Evolutionary conservation across 1,140 invertebrate species (phyloP), one percentile per base, ranked within the genome.

Genomic region (Eurosta solidaginis): DNA sequence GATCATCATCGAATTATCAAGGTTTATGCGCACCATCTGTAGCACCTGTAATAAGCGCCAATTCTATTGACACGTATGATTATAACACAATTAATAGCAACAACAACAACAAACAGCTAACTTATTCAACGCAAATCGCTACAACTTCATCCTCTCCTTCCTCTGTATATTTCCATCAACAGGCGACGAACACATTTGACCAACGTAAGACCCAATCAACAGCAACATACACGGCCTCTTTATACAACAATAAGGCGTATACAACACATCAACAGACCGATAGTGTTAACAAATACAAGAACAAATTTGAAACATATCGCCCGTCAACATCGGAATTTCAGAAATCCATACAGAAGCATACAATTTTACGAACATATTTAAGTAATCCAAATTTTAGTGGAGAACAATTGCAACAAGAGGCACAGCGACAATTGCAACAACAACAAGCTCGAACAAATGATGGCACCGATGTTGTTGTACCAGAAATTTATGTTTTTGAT

Each of bases 1-100:
- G 89, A 22, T 90, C 93, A 77, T 95, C 94, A 4, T 89, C 89
- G 79, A 92, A 90, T 89, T 95, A 94, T 85, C 90, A 92, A 74
- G 94, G 94, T 63, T 89, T 96, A 40, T 96, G 94, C 87, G 80
- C 82, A 44, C 83, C 84, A 33, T 82, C 85, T 0, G 82, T 81
- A 52, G 79, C 82, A 6, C 50, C 79, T 7, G 76, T 79, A 4
- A 81, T 83, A 1, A 82, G 81, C 81, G 78, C 80, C 25, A 87
- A 86, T 78, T 81, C 81, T 47, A 84, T 87, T 84, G 85, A 87
- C 82, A 84, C 86, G 84, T 87, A 87, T 84, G 85, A 87, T 79
- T 85, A 84, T 80, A 83, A 82, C 80, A 78, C 80, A 81, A 80
- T 44, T 78, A 81, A 54, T 74, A 82, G 82, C 81, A 81, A 81